phyloP scores from a whole-genome alignment of 2,113 vertebrate species.

The Protomyctophum bolini region DNA sequence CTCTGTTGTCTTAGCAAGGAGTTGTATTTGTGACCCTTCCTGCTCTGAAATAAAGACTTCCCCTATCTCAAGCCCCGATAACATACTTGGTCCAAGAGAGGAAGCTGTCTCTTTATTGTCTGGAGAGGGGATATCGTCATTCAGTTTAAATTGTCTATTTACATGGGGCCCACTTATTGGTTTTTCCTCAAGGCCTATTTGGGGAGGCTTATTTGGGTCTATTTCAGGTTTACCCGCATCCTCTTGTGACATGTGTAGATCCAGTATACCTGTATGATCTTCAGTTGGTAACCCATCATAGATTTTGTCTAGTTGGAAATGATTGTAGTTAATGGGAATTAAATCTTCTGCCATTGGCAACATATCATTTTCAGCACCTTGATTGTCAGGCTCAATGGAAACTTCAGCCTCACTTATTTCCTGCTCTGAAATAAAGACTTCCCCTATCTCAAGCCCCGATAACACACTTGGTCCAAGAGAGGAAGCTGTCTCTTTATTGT shows the following conservation, averaged over 20 bases:
- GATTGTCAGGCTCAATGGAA: not conserved
- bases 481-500: not conserved
- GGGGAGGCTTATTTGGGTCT: not conserved
- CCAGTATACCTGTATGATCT: not conserved
- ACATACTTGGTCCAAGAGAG: not conserved
- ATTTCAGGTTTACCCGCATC: not conserved
- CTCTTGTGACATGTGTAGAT: not conserved
- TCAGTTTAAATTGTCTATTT: not conserved
- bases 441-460: conserved; percentile 9
- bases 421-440: conserved; percentile 15
- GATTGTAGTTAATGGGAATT: not conserved
- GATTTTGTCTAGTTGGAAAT: not conserved
- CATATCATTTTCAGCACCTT: not conserved
- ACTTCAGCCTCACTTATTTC: conserved; percentile 15
- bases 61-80: conserved; percentile 9
- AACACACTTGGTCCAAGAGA: not conserved
- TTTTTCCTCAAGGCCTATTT: not conserved
- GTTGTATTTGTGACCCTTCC: conserved; percentile 15
- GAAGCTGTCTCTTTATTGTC: not conserved
- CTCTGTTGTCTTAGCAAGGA: conserved; percentile 16
- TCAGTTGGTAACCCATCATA: not conserved
- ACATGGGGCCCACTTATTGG: not conserved
- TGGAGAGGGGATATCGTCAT: not conserved
- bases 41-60: conserved; percentile 15
- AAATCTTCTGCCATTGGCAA: not conserved